A percentile compares a stretch with the other conserved stretches of the same genome.
Evolutionary conservation across 2,797 vertebrate species (phyloP).

Genomic region (Syngnathus acus): DNA sequence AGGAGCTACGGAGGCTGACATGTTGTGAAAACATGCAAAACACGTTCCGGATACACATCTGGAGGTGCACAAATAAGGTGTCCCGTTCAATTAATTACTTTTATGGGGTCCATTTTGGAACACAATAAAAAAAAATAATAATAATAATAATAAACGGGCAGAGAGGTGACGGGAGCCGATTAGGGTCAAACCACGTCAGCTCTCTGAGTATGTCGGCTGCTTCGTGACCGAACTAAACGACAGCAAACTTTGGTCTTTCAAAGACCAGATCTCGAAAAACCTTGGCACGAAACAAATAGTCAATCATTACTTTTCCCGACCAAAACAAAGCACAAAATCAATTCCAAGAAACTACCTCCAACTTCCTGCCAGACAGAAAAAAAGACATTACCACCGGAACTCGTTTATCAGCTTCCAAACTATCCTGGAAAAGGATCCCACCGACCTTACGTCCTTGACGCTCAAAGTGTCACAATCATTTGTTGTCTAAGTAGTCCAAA

Average conservation of each 20-base stretch:
- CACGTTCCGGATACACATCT: background rate
- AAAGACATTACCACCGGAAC: slow-evolving; percentile 59
- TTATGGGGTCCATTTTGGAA: background rate
- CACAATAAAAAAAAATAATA: no score
- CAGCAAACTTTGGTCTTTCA: background rate
- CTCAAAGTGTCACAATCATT: background rate
- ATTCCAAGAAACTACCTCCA: slow-evolving; percentile 49
- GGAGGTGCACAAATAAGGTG: background rate
- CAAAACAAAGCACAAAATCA: slow-evolving; percentile 50
- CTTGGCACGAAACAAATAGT: background rate
- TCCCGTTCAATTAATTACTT: background rate
- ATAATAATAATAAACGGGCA: no score
- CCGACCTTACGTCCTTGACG: slow-evolving; percentile 3
- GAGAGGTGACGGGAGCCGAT: background rate
- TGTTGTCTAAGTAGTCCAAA: background rate
- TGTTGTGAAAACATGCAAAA: background rate
- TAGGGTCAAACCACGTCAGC: background rate
- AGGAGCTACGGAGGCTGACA: background rate
- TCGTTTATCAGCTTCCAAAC: slow-evolving; percentile 32
- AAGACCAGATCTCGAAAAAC: background rate
- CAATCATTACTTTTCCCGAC: slow-evolving; percentile 16
- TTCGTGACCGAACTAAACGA: background rate
- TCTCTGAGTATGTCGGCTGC: background rate
- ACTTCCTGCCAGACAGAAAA: slow-evolving; percentile 65
- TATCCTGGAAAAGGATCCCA: slow-evolving; percentile 20